Base-by-base conservation (phyloP, 2,113 vertebrate genomes). In the Agapornis roseicollis region DNA sequence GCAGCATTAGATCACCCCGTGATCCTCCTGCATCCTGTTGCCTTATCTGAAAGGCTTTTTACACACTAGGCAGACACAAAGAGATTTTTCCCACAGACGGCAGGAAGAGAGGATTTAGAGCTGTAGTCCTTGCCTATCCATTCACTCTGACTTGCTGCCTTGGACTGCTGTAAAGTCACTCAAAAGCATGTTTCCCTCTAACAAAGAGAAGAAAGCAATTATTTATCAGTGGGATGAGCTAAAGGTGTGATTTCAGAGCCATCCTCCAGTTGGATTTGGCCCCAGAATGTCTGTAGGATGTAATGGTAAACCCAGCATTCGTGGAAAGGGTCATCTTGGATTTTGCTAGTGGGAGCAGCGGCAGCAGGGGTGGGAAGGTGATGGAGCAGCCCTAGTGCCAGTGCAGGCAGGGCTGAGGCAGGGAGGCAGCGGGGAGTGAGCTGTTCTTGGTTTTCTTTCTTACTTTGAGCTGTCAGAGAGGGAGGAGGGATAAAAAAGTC, bases 21-120 rank as follows among this genome's bases (percentile, higher is more conserved):
- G 44, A 60, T 80, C 25, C 39, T 69, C 10, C 35, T 58, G 17
- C 2, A 2, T 5, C 24, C 10, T 35, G 4, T 47, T 61, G 24
- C 44, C 20, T 81, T 68, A 85, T 47, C 58, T 64, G 65, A 63
- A 89, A 44, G 20, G 35, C 11, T 72, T 15, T 33, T 44, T 79
- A 52, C 58, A 64, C 13, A 29, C 1, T 0, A 33, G 53, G 28
- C 3, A 2, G 28, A 63, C 44, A 39, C 4, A 1, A 23, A 53
- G 44, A 46, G 10, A 27, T 61, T 66, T 79, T 91, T 53, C 22
- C n/a, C 11, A 14, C 42, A 16, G 37, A 23, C 9, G 78, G 47
- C 17, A 60, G 65, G 33, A 76, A 33, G 11, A 58, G 50, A 71
- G 13, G 27, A 16, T 46, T 44, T 41, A 49, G 65, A 28, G 19